phyloP scores from a whole-genome alignment of 2,888 invertebrate species.

The Drosophila recens region DNA sequence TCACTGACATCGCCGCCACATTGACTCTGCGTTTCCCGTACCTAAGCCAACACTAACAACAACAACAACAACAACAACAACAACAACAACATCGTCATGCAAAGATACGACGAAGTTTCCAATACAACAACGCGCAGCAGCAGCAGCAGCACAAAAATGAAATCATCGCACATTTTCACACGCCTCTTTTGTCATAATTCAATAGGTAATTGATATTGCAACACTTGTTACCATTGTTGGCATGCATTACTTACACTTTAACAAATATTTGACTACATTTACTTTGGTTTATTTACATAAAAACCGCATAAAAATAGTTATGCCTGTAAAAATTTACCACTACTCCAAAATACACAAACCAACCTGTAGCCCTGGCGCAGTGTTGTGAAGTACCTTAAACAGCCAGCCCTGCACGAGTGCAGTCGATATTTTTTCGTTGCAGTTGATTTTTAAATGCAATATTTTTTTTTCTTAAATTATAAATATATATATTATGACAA shows the following conservation, averaged over 20 bases:
- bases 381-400: constrained; percentile 40
- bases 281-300: constrained; percentile 73
- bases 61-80: constrained; percentile 59
- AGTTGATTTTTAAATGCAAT: constrained; percentile 57
- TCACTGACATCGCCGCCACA: constrained; percentile 64
- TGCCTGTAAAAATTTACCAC: constrained; percentile 74
- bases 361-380: constrained; percentile 64
- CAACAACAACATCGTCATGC: constrained; percentile 57
- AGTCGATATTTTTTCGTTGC: constrained; percentile 30
- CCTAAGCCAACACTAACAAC: constrained; percentile 61
- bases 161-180: constrained; percentile 81
- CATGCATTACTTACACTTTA: constrained; percentile 69
- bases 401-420: constrained; percentile 42
- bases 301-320: constrained; percentile 71
- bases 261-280: constrained; percentile 60
- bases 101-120: constrained; percentile 75
- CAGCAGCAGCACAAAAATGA: constrained; percentile 76
- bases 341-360: constrained; percentile 72
- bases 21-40: constrained; percentile 57
- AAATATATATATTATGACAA: constrained; percentile 14
- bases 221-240: background rate
- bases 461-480: constrained; percentile 15
- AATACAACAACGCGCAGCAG: constrained; percentile 77
- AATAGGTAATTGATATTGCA: constrained; percentile 6
- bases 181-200: constrained; percentile 15